Conservation (phyloP, 2,113 vertebrate species). For the Anarrhichthys ocellatus region DNA sequence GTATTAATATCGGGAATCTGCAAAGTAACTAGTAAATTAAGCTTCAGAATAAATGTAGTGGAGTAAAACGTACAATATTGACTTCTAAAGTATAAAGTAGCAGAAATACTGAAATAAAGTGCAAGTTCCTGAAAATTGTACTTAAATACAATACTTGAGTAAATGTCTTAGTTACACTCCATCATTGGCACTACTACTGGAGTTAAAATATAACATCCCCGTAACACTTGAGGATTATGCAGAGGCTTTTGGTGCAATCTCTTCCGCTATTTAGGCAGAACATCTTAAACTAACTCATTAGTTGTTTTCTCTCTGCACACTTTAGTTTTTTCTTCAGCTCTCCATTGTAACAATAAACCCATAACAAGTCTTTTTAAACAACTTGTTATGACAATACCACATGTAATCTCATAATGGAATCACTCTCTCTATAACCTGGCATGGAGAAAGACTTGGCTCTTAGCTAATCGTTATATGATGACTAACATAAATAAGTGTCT, state of each 20-base stretch:
- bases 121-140: not conserved
- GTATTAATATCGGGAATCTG: not conserved
- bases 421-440: not conserved
- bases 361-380: not conserved
- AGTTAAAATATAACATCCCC: not conserved
- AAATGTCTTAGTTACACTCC: not conserved
- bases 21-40: not conserved
- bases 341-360: not conserved
- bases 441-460: not conserved
- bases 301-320: not conserved
- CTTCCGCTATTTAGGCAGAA: not conserved
- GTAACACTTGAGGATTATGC: not conserved
- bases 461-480: not conserved
- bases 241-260: not conserved
- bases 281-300: not conserved
- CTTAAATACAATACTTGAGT: not conserved
- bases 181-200: not conserved
- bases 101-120: not conserved
- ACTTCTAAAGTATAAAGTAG: not conserved
- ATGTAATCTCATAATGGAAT: not conserved
- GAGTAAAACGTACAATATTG: not conserved
- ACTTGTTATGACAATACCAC: not conserved
- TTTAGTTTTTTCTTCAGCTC: not conserved
- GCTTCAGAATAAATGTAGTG: not conserved
- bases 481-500: not conserved